A percentile compares a stretch with the other conserved stretches of the same genome.
Conservation (phyloP, 2,113 vertebrate species). For the Microcebus ravelobensis region DNA sequence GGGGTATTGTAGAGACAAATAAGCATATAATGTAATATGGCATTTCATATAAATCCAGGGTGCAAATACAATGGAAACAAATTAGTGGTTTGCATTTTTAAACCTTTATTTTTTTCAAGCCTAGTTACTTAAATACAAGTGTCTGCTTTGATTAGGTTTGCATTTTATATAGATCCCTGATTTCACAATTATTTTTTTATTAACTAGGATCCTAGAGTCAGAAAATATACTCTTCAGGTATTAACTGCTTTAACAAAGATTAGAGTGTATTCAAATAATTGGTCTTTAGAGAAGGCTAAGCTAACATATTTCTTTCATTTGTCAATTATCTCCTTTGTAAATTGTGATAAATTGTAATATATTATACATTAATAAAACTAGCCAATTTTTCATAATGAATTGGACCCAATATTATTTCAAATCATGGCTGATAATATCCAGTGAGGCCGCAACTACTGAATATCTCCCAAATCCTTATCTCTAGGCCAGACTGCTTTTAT, state of each 20-base stretch:
- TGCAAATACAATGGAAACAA: background rate
- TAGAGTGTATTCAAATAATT: constrained; percentile 1
- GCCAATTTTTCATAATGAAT: background rate
- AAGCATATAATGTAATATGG: background rate
- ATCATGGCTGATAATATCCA: background rate
- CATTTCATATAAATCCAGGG: background rate
- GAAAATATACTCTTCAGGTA: background rate
- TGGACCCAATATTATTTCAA: background rate
- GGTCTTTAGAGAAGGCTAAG: background rate
- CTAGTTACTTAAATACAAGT: background rate
- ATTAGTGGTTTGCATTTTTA: background rate
- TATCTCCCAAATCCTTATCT: background rate
- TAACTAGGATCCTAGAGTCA: background rate
- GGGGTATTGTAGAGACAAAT: background rate
- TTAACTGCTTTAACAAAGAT: background rate
- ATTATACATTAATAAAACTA: constrained; percentile 17
- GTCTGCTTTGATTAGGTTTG: background rate
- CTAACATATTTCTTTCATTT: constrained; percentile 24
- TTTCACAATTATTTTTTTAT: background rate
- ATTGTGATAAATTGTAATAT: background rate
- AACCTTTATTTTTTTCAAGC: background rate
- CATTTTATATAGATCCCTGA: background rate
- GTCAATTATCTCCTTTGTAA: background rate
- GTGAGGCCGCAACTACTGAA: background rate
- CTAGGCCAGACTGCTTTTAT: background rate